phyloP scores from a whole-genome alignment of 2,888 invertebrate genomes.

The Orthosia cruda region DNA sequence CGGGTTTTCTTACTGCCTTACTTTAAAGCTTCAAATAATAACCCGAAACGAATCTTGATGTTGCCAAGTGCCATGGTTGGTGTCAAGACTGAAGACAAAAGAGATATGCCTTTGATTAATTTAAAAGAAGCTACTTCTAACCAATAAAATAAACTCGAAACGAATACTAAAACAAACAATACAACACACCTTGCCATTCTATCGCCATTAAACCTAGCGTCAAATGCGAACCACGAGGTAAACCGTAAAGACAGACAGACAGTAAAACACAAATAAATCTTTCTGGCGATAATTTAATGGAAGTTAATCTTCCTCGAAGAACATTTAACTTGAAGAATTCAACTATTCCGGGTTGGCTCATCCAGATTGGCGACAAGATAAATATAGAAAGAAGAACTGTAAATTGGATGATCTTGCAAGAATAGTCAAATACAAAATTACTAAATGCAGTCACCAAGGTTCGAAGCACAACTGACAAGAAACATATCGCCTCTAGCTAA shows the following conservation, averaged over 20 bases:
- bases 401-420: not conserved
- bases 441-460: not conserved
- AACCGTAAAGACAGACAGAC: constrained; percentile 32
- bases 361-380: not conserved
- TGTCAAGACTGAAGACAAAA: not conserved
- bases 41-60: not conserved
- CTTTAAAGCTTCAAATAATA: not conserved
- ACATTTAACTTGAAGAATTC: constrained; percentile 14
- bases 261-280: constrained; percentile 56
- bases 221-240: constrained; percentile 30
- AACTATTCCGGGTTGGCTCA: constrained; percentile 31
- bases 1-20: not conserved
- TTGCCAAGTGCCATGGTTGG: not conserved
- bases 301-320: constrained; percentile 10
- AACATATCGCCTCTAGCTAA: too few species aligned
- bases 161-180: constrained; percentile 1
- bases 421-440: not conserved
- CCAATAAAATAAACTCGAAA: not conserved
- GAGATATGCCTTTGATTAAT: not conserved
- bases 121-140: not conserved
- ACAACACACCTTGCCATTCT: not conserved
- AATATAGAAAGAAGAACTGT: not conserved
- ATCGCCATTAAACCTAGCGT: constrained; percentile 31
- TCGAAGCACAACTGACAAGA: not conserved
- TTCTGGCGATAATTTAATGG: constrained; percentile 31